Percentiles rank a stretch among this genome's conserved stretches.
Evolutionary conservation across 2,113 vertebrate species (phyloP).

Genomic region (Macroglossus sobrinus): DNA sequence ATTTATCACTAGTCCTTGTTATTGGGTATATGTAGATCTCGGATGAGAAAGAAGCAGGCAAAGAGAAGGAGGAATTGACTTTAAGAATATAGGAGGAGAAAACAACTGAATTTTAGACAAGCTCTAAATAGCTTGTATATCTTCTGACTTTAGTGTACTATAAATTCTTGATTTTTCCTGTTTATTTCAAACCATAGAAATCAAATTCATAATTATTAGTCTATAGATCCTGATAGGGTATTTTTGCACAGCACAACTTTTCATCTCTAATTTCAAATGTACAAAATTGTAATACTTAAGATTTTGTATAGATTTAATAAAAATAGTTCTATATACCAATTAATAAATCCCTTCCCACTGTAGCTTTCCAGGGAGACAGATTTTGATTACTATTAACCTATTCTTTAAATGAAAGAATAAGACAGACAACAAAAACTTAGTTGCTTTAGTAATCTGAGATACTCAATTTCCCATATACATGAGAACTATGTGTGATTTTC

Average conservation of each 20-base stretch:
- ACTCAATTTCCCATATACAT: not conserved
- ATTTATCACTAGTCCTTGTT: not conserved
- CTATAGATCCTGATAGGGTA: not conserved
- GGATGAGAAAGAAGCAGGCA: not conserved
- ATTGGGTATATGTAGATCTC: not conserved
- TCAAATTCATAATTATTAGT: not conserved
- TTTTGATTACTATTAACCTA: not conserved
- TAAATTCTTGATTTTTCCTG: not conserved
- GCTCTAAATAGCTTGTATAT: not conserved
- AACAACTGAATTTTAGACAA: constrained; percentile 23
- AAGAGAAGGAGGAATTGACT: not conserved
- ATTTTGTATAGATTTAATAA: not conserved
- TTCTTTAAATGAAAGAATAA: not conserved
- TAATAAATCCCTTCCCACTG: not conserved
- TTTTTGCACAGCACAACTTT: not conserved
- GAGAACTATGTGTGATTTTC: not conserved
- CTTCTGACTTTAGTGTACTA: not conserved
- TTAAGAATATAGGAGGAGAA: not conserved
- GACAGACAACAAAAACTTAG: not conserved
- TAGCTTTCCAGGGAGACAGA: not conserved
- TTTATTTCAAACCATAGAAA: not conserved
- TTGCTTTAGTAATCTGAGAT: not conserved
- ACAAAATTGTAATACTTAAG: not conserved
- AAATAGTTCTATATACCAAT: not conserved
- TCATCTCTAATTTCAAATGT: not conserved